Evolutionary conservation across 1,140 invertebrate species (phyloP).

Genomic region (Cyphomyrmex costatus): DNA sequence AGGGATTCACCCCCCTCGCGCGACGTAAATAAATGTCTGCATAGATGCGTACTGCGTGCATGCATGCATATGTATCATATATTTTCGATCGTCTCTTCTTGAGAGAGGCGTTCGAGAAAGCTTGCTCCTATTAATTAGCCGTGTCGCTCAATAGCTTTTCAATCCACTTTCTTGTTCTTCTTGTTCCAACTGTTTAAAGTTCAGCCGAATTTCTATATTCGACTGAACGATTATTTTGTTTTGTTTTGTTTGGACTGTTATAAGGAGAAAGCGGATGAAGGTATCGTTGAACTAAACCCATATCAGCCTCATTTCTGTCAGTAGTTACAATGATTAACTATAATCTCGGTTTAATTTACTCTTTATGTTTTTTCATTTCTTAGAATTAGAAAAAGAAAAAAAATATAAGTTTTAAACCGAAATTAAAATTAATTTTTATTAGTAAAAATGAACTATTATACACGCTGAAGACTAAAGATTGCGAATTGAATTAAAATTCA

Average conservation of each 20-base stretch:
- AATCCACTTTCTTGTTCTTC: neutral
- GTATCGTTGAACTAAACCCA: neutral
- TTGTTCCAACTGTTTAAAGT: no score
- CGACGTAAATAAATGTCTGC: constrained; percentile 55
- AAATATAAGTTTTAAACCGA: no score
- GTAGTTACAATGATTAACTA: no score
- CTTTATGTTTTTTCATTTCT: no score
- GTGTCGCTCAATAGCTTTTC: neutral
- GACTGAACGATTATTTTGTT: neutral
- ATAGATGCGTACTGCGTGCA: neutral
- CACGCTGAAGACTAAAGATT: no score
- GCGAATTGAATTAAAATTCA: no score
- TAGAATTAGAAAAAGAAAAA: no score
- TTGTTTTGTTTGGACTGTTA: neutral
- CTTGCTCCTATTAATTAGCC: neutral
- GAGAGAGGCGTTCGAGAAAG: neutral
- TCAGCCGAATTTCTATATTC: neutral
- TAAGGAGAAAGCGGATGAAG: neutral
- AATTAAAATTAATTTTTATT: no score
- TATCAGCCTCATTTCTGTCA: no score
- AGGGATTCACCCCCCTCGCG: constrained; percentile 15
- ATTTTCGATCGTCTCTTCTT: neutral
- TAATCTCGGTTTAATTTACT: no score
- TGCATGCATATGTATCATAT: no score
- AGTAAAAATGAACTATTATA: no score